Conservation (phyloP, 2,113 vertebrate genomes). For the Myotis davidii region DNA sequence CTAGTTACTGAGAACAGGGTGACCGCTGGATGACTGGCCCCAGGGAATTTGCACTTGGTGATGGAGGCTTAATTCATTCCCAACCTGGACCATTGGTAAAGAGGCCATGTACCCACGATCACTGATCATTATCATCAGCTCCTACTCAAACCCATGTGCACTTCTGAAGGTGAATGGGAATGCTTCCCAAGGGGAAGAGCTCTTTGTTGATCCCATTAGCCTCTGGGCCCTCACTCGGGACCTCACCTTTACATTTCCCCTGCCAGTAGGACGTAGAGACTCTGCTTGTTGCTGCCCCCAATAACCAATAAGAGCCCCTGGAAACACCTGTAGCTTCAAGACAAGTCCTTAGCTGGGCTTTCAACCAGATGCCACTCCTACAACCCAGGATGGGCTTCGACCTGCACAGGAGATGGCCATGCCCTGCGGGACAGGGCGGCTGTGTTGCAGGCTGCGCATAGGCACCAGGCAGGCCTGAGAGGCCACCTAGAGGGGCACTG, state of each 20-base stretch:
- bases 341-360: not conserved
- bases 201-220: not conserved
- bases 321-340: not conserved
- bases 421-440: accelerated
- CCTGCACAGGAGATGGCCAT: accelerated
- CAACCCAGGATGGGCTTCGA: not conserved
- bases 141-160: not conserved
- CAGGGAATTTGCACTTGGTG: not conserved
- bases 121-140: not conserved
- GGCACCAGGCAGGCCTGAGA: not conserved
- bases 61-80: not conserved
- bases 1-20: not conserved
- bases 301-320: not conserved
- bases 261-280: not conserved
- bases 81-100: not conserved
- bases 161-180: not conserved
- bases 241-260: not conserved
- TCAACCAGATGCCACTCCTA: not conserved
- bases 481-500: too few relatives aligned
- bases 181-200: not conserved
- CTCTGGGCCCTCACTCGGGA: not conserved
- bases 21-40: not conserved
- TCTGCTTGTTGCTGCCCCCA: not conserved
- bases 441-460: accelerated
- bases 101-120: not conserved